Base-by-base conservation (phyloP, 2,113 vertebrate genomes). In the Vireo altiloquus region DNA sequence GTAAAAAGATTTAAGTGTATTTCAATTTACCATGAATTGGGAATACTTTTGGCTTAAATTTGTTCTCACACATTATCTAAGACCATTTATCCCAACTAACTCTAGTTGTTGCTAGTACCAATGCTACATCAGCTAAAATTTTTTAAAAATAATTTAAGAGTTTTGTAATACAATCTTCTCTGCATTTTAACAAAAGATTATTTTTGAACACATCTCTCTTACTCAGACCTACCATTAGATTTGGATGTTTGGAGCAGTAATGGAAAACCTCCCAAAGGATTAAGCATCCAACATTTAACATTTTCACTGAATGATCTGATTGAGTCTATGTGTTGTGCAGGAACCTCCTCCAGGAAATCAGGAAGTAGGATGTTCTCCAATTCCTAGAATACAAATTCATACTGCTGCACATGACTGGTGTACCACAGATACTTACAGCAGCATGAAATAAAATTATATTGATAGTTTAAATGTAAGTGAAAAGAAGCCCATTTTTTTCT, bases 221-320 rank as follows among this genome's bases (percentile, higher is more conserved):
- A 10, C 14, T 50, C 22, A 80, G 76, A 82, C 92, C n/a, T 93
- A 97, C 97, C 98, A 96, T 95, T 82, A 72, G 84, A 95, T 89
- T 97, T 98, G 53, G 94, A 96, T 77, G 83, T 81, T 92, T 94
- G 96, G 15, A 98, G 82, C 3, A 11, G 35, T 44, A 95, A 27
- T 25, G 97, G 97, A 71, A 97, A 95, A 8, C 65, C 91, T 86
- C 80, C 72, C 95, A 98, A 72, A n/a, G 96, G 95, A 46, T 68
- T 92, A 76, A 97, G 82, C 31, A 97, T 89, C 96, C 97, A 98
- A 50, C 83, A 20, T 79, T 97, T 95, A 65, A 97, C 22, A 24
- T 97, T 98, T 96, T 97, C 96, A 90, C 97, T 96, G 72, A 98
- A 98, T 24, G 69, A 56, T 77, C 57, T 92, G 68, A 98, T 90